Evolutionary conservation across 2,113 vertebrate genomes (phyloP).

Genomic region (Lonchura striata): DNA sequence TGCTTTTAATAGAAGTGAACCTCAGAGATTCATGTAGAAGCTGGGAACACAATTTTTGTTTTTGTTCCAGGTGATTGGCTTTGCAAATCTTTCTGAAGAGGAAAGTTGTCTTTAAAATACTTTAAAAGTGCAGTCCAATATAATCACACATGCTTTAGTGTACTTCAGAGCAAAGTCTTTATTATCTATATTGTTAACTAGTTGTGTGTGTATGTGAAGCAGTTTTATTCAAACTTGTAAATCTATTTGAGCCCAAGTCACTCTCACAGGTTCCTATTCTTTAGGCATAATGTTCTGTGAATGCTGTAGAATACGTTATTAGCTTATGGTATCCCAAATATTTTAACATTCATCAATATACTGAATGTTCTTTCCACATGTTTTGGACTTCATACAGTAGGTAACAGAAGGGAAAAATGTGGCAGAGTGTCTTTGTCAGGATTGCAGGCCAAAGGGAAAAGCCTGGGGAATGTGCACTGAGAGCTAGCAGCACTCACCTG

Average conservation of each 20-base stretch:
- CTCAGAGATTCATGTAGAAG: accelerated
- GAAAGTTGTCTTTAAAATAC: background rate
- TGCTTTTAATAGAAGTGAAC: background rate
- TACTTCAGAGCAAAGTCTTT: background rate
- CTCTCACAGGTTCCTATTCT: background rate
- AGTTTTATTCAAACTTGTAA: background rate
- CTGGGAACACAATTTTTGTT: background rate
- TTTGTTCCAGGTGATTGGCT: background rate
- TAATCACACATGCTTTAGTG: background rate
- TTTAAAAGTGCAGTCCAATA: background rate
- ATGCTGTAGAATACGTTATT: background rate
- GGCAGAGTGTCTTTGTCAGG: background rate
- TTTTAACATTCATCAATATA: background rate
- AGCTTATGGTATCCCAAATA: background rate
- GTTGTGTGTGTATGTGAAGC: background rate
- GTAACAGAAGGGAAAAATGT: background rate
- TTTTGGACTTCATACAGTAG: background rate
- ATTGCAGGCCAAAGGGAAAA: background rate
- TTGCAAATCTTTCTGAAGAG: background rate
- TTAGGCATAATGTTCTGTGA: background rate
- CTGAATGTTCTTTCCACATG: background rate
- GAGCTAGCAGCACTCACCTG: background rate
- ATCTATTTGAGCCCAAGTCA: background rate
- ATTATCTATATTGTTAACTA: background rate
- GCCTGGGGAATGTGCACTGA: background rate